phyloP scores from a whole-genome alignment of 2,797 vertebrate species.

The Phalanger gymnotis region DNA sequence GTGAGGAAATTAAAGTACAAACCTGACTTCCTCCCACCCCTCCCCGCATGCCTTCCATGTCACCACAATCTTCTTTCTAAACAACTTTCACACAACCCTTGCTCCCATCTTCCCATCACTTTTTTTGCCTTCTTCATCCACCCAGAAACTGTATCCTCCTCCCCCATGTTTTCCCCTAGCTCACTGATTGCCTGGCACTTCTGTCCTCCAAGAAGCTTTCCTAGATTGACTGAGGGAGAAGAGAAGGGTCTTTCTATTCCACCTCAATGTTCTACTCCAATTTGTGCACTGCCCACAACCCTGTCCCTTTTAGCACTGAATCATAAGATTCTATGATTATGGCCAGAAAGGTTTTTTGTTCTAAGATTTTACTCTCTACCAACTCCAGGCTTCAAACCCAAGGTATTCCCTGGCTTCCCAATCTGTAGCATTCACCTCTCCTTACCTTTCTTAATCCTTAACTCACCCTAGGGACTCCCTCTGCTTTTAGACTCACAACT shows the following conservation, averaged over 20 bases:
- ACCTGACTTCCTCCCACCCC: background rate
- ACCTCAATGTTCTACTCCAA: background rate
- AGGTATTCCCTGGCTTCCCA: background rate
- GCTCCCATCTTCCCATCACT: background rate
- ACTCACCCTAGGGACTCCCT: background rate
- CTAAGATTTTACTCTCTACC: background rate
- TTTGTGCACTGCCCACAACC: background rate
- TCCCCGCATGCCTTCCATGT: background rate
- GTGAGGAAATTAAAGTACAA: background rate
- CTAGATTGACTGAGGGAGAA: background rate
- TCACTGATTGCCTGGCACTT: background rate
- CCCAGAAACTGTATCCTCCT: background rate
- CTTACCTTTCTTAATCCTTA: background rate
- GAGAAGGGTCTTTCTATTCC: background rate
- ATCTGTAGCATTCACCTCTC: slow-evolving; percentile 5
- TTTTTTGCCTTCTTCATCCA: background rate
- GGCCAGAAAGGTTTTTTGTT: background rate
- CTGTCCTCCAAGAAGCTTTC: slow-evolving; percentile 25
- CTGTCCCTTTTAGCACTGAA: background rate
- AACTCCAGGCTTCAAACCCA: background rate
- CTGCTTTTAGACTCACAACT: slow-evolving; percentile 7
- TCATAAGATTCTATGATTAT: background rate
- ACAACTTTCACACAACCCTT: background rate
- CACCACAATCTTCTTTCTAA: background rate
- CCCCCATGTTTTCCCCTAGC: background rate